Evolutionary conservation across 2,888 invertebrate genomes (phyloP), one percentile per base, ranked within the genome.

Genomic region (Rosalia funebris): DNA sequence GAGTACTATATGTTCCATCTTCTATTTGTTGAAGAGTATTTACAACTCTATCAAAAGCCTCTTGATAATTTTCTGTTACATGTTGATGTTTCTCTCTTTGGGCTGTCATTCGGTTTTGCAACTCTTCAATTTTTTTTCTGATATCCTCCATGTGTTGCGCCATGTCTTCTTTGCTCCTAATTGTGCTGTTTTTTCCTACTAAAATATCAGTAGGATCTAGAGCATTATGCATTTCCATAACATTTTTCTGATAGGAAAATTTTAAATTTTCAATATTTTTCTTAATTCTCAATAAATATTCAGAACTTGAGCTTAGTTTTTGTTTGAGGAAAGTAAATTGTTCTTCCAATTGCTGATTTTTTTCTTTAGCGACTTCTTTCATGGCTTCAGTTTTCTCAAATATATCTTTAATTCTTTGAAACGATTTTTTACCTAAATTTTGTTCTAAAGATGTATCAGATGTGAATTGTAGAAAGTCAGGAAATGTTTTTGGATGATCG

Each of bases 181-280:
- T 44, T 25, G 63, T 39, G 3, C 48, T 53, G 5, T 61, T 65
- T 37, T 34, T 31, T 2, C 54, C 20, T 10, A 63, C 68, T 4
- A 58, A 55, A 44, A 56, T 57, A 20, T 65, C 66, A 1, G 55
- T 61, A 17, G 69, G 68, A 37, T 62, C 58, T 36, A 68, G 25
- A 15, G 58, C 32, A 16, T 59, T 66, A 5, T 71, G 59, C 50
- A 74, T 65, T 17, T 76, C 75, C 12, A 70, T 52, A 17, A 75
- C 60, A 57, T 79, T 74, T 19, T 69, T 64, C 56, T 78, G 75
- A 53, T 77, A 78, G 3, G 76, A 69, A 59, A 78, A 78, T 57
- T 77, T 77, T 10, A 81, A 69, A 55, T 79, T 79, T 37, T 80
- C 76, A 31, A 81, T 75, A 46, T 78, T 76, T 42, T 77, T 77